Percentiles rank a stretch among this genome's conserved stretches.
These are phyloP conservation scores for Saccostrea echinata DNA, from an alignment of 1,140 invertebrate genomes.

Conservation along the genomic window DNA sequence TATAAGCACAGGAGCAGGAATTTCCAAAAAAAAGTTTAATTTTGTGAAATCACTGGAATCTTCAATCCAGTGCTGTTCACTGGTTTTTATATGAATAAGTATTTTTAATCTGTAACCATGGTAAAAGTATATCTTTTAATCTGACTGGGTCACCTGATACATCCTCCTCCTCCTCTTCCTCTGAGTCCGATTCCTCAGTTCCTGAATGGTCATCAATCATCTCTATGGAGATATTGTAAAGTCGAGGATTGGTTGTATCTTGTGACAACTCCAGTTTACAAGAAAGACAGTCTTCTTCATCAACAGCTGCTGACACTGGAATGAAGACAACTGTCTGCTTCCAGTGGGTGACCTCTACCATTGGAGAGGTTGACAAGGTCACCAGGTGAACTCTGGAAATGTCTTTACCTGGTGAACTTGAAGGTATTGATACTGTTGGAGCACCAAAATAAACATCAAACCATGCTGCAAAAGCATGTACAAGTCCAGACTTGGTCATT, in stretches of 20 bases:
- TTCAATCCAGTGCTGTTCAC: no score
- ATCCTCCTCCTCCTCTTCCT: constrained; percentile 66
- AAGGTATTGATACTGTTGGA: constrained; percentile 35
- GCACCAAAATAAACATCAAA: constrained; percentile 75
- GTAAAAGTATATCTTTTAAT: no score
- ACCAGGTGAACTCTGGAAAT: constrained; percentile 48
- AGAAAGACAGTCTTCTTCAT: constrained; percentile 60
- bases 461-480: constrained; percentile 76
- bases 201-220: constrained; percentile 61
- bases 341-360: constrained; percentile 94
- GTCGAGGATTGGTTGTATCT: constrained; percentile 67
- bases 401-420: not conserved
- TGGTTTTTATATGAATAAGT: no score
- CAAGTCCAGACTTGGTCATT: constrained; percentile 59
- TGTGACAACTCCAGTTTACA: constrained; percentile 65
- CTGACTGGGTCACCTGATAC: constrained; percentile 39
- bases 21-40: no score
- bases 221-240: constrained; percentile 73
- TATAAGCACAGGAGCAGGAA: no score
- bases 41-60: no score
- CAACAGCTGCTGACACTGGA: constrained; percentile 62
- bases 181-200: constrained; percentile 57
- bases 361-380: constrained; percentile 67
- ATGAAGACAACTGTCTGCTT: constrained; percentile 99
- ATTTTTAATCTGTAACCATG: not conserved